Evolutionary conservation across 2,113 vertebrate genomes (phyloP), one percentile per base, ranked within the genome.

Genomic region (Alaudala cheleensis): DNA sequence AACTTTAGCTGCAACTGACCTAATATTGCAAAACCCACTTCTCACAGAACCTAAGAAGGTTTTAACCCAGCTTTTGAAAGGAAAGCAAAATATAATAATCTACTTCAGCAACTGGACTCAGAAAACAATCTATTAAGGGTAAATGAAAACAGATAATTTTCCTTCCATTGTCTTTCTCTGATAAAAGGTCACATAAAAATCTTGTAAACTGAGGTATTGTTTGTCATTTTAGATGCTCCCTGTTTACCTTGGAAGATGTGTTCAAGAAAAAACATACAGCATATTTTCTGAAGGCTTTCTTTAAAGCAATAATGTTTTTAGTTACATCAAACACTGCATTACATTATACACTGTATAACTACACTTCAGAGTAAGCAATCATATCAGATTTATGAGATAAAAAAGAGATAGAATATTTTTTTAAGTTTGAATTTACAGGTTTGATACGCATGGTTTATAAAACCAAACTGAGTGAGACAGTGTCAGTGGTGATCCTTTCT

Each of bases 41-140:
- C 79, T 95, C 71, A 94, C 42, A 86, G 82, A 95, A 70, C 7
- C 12, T 95, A 96, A 95, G 93, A 54, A 95, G 92, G 94, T 91
- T 97, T 97, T 97, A 97, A 95, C 73, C 84, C 54, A 96, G 90
- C 95, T 95, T 94, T 96, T 93, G 69, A 95, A 96, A 97, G 91
- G 92, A 95, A 94, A 96, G 69, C 71, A 95, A 93, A 95, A 94
- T 87, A 58, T 49, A 95, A 90, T 95, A 88, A 93, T 96, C 92
- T 92, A 85, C 53, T 94, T 84, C 92, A 88, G 69, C 72, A 76
- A 91, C 39, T 40, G 58, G 62, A 74, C 33, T 88, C 77, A 81
- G 81, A 69, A 87, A 69, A 90, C 87, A 70, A 93, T 91, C 79
- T 91, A 76, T 81, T 92, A 93, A 77, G 50, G 54, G 49, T 71